These are phyloP conservation scores for Tetramorium alpestre DNA, from an alignment of 1,140 invertebrate genomes.

Conservation along the genomic window DNA sequence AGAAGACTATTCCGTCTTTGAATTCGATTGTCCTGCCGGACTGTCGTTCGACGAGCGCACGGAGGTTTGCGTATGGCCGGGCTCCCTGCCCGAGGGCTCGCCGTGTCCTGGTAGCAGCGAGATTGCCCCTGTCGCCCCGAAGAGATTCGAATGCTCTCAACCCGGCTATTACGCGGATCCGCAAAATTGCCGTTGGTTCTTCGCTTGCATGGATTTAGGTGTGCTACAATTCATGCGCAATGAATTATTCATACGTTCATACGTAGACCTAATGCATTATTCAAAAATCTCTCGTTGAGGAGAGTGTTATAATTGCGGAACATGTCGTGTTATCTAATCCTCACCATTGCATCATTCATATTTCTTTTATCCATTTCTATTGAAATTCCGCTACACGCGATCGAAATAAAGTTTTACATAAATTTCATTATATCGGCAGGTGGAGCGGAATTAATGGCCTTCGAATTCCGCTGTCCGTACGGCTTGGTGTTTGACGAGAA, in stretches of 20 bases:
- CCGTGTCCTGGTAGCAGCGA: slow-evolving; percentile 91
- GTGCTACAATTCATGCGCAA: slow-evolving; percentile 83
- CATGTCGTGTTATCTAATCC: not conserved
- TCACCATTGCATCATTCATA: not conserved
- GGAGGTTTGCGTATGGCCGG: slow-evolving; percentile 94
- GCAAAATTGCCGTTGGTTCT: slow-evolving; percentile 94
- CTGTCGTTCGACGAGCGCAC: slow-evolving; percentile 92
- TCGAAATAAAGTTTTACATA: not conserved
- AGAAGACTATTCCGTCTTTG: slow-evolving; percentile 92
- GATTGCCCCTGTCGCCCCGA: slow-evolving; percentile 89
- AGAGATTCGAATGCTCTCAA: slow-evolving; percentile 88
- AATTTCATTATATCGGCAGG: slow-evolving; percentile 67
- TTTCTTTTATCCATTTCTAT: not conserved
- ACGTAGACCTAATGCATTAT: not conserved
- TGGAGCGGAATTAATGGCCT: slow-evolving; percentile 87
- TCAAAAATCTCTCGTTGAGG: not conserved
- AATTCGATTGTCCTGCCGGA: slow-evolving; percentile 94
- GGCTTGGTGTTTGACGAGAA: slow-evolving; percentile 92
- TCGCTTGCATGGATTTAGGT: slow-evolving; percentile 92
- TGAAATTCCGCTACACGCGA: not conserved
- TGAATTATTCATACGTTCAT: not conserved
- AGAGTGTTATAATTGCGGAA: not conserved
- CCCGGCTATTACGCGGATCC: slow-evolving; percentile 92
- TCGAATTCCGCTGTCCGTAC: slow-evolving; percentile 94
- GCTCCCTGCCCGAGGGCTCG: slow-evolving; percentile 89